A percentile compares a stretch with the other conserved stretches of the same genome.
These are phyloP conservation scores for Zaprionus africanus DNA, from an alignment of 1,140 invertebrate species.

Conservation along the genomic window DNA sequence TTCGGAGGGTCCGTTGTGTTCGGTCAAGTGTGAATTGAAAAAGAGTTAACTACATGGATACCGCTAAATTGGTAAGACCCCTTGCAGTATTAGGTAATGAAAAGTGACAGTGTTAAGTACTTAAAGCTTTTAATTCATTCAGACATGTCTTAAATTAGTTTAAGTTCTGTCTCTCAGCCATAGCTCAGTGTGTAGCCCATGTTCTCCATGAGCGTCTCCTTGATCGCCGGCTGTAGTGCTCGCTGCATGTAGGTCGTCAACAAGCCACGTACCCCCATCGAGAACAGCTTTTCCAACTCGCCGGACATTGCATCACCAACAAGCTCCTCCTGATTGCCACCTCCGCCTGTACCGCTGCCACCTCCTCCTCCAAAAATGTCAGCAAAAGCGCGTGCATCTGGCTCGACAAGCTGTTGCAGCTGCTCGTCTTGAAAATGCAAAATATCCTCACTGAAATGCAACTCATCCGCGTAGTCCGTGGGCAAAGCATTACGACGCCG, in stretches of 20 bases:
- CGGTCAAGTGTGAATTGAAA: conserved; percentile 35
- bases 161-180: conserved; percentile 84
- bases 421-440: conserved; percentile 74
- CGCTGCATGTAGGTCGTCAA: conserved; percentile 93
- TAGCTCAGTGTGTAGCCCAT: conserved; percentile 94
- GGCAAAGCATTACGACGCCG: conserved; percentile 44
- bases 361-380: conserved; percentile 62
- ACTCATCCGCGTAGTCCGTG: conserved; percentile 56
- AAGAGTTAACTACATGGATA: conserved; percentile 57
- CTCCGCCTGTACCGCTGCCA: not conserved
- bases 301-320: conserved; percentile 88
- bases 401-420: conserved; percentile 71
- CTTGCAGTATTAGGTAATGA: not conserved
- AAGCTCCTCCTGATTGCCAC: conserved; percentile 52
- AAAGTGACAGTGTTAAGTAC: conserved; percentile 11
- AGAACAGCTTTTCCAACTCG: conserved; percentile 93
- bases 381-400: conserved; percentile 79
- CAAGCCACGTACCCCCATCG: conserved; percentile 91
- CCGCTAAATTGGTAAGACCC: conserved; percentile 73
- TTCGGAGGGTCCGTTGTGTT: conserved; percentile 35
- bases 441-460: conserved; percentile 84
- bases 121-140: conserved; percentile 73
- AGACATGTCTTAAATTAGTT: conserved; percentile 36
- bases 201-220: conserved; percentile 92
- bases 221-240: conserved; percentile 92